phyloP scores from a whole-genome alignment of 2,888 invertebrate species.

The Pyrrhia umbra region DNA sequence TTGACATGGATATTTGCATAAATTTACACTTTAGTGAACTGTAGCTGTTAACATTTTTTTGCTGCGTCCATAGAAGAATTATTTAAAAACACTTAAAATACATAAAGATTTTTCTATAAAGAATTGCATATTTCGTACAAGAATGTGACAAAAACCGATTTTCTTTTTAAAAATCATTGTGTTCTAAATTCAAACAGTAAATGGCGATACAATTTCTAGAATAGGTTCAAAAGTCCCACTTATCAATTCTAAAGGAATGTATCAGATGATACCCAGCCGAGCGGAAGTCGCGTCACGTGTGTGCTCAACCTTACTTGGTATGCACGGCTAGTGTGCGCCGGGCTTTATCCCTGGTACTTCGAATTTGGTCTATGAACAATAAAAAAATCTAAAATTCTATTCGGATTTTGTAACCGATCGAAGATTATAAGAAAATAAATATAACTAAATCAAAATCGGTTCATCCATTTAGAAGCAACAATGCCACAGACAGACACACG shows the following conservation, averaged over 20 bases:
- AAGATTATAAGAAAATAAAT: too few relatives aligned
- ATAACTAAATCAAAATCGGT: too few relatives aligned
- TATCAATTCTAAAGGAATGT: slow-evolving; percentile 58
- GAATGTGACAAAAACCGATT: background rate
- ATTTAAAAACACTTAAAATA: background rate
- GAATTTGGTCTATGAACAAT: slow-evolving; percentile 58
- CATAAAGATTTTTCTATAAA: background rate
- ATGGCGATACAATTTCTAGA: background rate
- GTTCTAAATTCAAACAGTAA: background rate
- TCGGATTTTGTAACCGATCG: slow-evolving; percentile 40
- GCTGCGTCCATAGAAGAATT: background rate
- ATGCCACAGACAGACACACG: too few relatives aligned
- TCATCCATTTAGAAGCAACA: too few relatives aligned
- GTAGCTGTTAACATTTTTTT: slow-evolving; percentile 17
- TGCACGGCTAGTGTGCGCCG: slow-evolving; percentile 67
- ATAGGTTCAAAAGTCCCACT: slow-evolving; percentile 45
- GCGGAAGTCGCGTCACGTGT: slow-evolving; percentile 84
- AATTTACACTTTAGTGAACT: slow-evolving; percentile 18
- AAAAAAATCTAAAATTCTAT: slow-evolving; percentile 40
- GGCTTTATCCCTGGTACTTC: slow-evolving; percentile 63
- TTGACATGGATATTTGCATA: slow-evolving; percentile 7
- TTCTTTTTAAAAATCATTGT: background rate
- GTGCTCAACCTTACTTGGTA: slow-evolving; percentile 73
- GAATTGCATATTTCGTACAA: background rate
- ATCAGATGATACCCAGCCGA: slow-evolving; percentile 66